These are phyloP conservation scores for Bradynema listronoti DNA, from an alignment of 1,140 invertebrate genomes.

Conservation along the genomic window DNA sequence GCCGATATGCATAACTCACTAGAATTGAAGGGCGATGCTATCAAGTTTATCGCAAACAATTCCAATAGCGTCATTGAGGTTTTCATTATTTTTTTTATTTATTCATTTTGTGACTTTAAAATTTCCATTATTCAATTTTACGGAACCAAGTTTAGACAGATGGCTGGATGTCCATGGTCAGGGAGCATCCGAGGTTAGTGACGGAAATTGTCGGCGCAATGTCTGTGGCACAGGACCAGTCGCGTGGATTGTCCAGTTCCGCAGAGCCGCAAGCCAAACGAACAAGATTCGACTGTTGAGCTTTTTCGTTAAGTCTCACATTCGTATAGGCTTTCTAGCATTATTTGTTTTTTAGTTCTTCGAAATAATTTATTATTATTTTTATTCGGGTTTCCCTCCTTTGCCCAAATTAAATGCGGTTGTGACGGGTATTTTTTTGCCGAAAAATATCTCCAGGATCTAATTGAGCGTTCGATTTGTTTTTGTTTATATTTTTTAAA, in stretches of 20 bases:
- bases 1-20: slow-evolving; percentile 52
- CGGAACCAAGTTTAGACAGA: slow-evolving; percentile 52
- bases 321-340: background rate
- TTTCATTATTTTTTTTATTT: background rate
- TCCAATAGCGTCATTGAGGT: slow-evolving; percentile 7
- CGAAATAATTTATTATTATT: too few relatives aligned
- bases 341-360: background rate
- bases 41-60: slow-evolving; percentile 13
- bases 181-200: slow-evolving; percentile 32
- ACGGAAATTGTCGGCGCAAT: slow-evolving; percentile 38
- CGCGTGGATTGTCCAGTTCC: background rate
- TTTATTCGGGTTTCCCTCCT: too few relatives aligned
- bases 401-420: too few relatives aligned
- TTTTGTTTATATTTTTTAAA: too few relatives aligned
- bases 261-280: slow-evolving; percentile 27
- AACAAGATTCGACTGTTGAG: slow-evolving; percentile 15
- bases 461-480: too few relatives aligned
- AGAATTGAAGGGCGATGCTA: slow-evolving; percentile 51
- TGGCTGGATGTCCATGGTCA: slow-evolving; percentile 32
- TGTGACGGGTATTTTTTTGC: too few relatives aligned
- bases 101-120: background rate
- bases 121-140: too few relatives aligned
- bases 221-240: background rate
- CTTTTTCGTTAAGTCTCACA: background rate
- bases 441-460: too few relatives aligned